Conservation (phyloP, 2,888 invertebrate genomes). For the Meiosimyza platycephala region DNA sequence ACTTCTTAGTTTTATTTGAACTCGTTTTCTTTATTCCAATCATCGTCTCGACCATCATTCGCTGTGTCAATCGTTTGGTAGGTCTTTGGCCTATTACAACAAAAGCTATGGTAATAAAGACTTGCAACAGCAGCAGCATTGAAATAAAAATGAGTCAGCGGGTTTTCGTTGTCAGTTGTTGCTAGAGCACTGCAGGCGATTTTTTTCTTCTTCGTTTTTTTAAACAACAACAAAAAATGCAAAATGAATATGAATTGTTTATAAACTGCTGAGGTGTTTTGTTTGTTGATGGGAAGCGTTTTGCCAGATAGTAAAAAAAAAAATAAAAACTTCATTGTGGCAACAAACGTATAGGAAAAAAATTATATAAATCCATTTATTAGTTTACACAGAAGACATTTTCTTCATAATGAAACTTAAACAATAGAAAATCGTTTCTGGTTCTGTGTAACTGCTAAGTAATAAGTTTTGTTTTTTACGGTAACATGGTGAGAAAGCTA, state of each 20-base stretch:
- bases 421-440: too few relatives aligned
- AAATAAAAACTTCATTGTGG: too few relatives aligned
- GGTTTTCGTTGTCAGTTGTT: background rate
- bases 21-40: too few relatives aligned
- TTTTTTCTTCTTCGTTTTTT: slow-evolving; percentile 1
- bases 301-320: background rate
- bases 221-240: background rate
- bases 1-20: too few relatives aligned
- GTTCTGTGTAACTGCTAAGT: too few relatives aligned
- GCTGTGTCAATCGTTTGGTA: background rate
- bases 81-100: slow-evolving; percentile 24
- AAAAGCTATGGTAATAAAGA: background rate
- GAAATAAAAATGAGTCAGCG: slow-evolving; percentile 20
- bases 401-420: too few relatives aligned
- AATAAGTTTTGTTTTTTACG: too few relatives aligned
- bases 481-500: too few relatives aligned
- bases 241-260: too few relatives aligned
- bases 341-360: too few relatives aligned
- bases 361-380: background rate
- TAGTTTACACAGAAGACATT: too few relatives aligned
- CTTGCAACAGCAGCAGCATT: background rate
- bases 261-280: background rate
- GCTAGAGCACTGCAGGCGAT: background rate
- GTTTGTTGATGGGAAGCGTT: slow-evolving; percentile 4
- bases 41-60: too few relatives aligned